Evolutionary conservation across 2,888 invertebrate genomes (phyloP), one percentile per base, ranked within the genome.

Genomic region (Penaeus monodon): DNA sequence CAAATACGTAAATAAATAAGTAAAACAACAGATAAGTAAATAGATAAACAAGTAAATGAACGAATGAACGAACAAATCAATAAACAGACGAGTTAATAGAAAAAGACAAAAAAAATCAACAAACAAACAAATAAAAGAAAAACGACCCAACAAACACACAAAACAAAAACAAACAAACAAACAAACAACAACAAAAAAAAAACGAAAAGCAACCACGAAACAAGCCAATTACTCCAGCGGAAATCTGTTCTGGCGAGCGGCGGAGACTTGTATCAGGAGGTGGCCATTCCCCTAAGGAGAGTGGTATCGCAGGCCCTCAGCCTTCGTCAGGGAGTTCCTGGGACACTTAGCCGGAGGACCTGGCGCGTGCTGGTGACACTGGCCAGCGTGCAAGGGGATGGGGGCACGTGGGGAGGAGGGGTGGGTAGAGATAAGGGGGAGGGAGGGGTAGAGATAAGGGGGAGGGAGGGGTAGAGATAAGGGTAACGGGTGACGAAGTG

Each of bases 321-420:
- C 17, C 57, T 57, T 22, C 49, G 77, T 77, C 77, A 77, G 77
- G 77, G 27, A n/a, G n/a, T 38, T 57, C 77, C 63, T 77, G 27
- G 57, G 57, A 63, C 57, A 77, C 77, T 27, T 63, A 57, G 73
- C 24, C 76, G 44, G 76, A 27, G 76, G 49, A 17, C 77, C 63
- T 49, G 57, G 77, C 77, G 63, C 77, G 77, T 77, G 77, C 77
- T 77, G 77, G 77, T 77, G 77, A 77, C 77, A 77, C 57, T 77
- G 3, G 27, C 77, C 77, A 77, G 77, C 44, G 77, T 63, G 49
- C 22, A 12, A n/a, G n/a, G 49, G 17, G 12, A 10, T 27, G 49
- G 76, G 44, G 14, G 24, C 12, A 1, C 24, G 27, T 57, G 49
- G 29, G 49, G n/a, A 57, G 10, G 49, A 63, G 49, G 44, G 77